A percentile compares a stretch with the other conserved stretches of the same genome.
Evolutionary conservation across 2,113 vertebrate genomes (phyloP).

Genomic region (Sphaerodactylus townsendi): DNA sequence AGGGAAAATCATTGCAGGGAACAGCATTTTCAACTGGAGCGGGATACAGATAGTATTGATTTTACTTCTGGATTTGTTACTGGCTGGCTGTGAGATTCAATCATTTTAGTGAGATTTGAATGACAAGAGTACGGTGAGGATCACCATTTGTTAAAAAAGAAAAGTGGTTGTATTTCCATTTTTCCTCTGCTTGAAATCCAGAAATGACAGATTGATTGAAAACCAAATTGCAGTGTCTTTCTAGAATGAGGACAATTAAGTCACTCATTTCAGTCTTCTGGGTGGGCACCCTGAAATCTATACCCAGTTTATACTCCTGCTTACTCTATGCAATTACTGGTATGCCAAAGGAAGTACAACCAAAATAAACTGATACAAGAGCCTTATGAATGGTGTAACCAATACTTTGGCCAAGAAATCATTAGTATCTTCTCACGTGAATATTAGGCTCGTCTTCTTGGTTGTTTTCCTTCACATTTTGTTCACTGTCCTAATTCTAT

Average conservation of each 20-base stretch:
- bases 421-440: too few species aligned
- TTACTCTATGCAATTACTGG: too few species aligned
- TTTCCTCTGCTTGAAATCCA: not conserved
- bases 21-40: not conserved
- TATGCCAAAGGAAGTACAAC: too few species aligned
- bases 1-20: too few species aligned
- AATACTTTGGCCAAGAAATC: too few species aligned
- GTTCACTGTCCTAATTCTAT: too few species aligned
- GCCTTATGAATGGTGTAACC: too few species aligned
- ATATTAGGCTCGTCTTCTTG: too few species aligned
- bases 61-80: not conserved
- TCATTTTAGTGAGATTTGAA: not conserved
- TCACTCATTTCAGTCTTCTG: not conserved
- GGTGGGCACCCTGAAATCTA: not conserved
- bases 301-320: too few species aligned
- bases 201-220: not conserved
- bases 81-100: not conserved
- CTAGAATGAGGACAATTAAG: not conserved
- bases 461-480: too few species aligned
- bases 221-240: not conserved
- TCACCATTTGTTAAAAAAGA: not conserved
- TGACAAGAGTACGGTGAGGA: not conserved
- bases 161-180: not conserved
- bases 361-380: too few species aligned
- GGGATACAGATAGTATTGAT: not conserved